Base-by-base conservation (phyloP, 2,113 vertebrate species). In the Toxotes jaculatrix region DNA sequence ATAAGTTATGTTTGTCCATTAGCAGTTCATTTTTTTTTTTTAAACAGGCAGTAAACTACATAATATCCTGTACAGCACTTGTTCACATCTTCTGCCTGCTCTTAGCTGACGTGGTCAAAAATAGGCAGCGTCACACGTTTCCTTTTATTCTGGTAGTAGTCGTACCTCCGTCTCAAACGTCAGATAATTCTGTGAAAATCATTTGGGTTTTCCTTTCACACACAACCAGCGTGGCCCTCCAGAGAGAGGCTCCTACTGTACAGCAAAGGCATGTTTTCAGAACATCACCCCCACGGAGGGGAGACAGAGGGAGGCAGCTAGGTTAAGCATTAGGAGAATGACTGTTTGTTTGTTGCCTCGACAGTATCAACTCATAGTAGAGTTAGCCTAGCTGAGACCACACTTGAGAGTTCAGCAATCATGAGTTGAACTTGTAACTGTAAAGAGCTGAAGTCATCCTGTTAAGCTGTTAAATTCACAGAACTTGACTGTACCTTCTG, bases 21-120 rank as follows among this genome's bases (percentile, higher is more conserved):
- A 92, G 90, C 85, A 79, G 89, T 86, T 88, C 42, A 60, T 88
- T 56, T 85, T 80, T 82, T 84, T 77, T 67, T 66, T 75, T 67
- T 89, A 84, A 92, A 91, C 91, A 89, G 89, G 89, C 89, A 90
- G 80, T 92, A 84, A 89, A 92, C 88, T 87, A 87, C 77, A 90
- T 87, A 79, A 77, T 69, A 78, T 93, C 90, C 83, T 88, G 86
- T 87, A 91, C 89, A 94, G 90, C 86, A 78, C 73, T 90, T 62
- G 76, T 89, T 90, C 82, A 74, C 78, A 87, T 90, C 71, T 75
- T 78, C 68, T 85, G 78, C 74, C 85, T 80, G 89, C 87, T 87
- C 43, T 45, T 34, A 82, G 84, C 81, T 56, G 73, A 83, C 36
- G 3, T 43, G 49, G 45, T 82, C 74, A 83, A 71, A 89, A 79